These are phyloP conservation scores for Spodoptera picta DNA, from an alignment of 2,888 invertebrate genomes.

Conservation along the genomic window DNA sequence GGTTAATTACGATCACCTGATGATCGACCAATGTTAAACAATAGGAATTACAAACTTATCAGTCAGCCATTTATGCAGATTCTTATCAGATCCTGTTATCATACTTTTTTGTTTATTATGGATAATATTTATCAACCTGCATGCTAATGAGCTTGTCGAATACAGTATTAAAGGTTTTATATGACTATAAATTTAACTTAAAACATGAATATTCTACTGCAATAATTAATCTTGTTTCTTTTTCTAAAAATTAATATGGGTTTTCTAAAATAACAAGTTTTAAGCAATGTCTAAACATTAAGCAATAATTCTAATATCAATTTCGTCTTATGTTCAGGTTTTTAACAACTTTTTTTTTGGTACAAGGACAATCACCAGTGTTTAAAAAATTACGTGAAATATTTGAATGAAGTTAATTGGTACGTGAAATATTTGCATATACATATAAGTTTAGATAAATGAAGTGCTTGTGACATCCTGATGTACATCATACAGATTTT, in stretches of 20 bases:
- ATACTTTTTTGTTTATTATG: slow-evolving; percentile 32
- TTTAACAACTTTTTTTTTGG: neutral
- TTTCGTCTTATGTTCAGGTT: neutral
- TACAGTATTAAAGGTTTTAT: neutral
- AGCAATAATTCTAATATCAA: neutral
- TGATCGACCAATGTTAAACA: slow-evolving; percentile 26
- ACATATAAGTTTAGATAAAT: neutral
- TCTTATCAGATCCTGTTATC: slow-evolving; percentile 39
- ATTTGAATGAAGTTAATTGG: neutral
- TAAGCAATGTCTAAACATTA: neutral
- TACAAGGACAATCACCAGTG: neutral
- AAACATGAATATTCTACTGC: neutral
- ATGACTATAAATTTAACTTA: neutral
- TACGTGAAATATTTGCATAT: neutral
- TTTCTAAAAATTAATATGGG: neutral
- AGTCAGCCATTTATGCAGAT: slow-evolving; percentile 26
- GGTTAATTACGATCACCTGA: slow-evolving; percentile 31
- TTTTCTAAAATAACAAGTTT: too few species aligned
- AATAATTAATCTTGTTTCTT: too few species aligned
- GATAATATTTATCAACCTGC: slow-evolving; percentile 24
- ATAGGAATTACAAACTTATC: slow-evolving; percentile 38
- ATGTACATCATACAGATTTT: too few species aligned
- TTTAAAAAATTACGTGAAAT: too few species aligned
- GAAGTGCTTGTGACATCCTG: slow-evolving; percentile 1
- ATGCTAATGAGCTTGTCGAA: neutral